These are phyloP conservation scores for Argopecten irradians DNA, from an alignment of 1,140 invertebrate genomes.

Conservation along the genomic window DNA sequence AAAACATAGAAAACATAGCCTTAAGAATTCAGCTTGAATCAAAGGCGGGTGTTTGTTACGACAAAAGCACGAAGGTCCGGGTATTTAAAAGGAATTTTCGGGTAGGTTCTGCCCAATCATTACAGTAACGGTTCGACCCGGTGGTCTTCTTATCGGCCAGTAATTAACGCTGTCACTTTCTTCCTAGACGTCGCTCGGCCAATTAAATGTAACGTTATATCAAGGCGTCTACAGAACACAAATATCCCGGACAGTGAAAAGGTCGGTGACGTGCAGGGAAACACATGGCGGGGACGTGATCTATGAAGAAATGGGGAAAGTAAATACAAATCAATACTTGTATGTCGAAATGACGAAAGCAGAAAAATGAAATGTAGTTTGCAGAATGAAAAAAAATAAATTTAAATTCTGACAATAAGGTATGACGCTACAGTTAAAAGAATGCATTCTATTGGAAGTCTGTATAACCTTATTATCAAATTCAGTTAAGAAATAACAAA, in stretches of 20 bases:
- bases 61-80: background rate
- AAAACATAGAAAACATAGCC: background rate
- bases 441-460: too few relatives aligned
- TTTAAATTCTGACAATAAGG: too few relatives aligned
- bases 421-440: too few relatives aligned
- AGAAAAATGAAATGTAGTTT: too few relatives aligned
- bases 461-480: too few relatives aligned
- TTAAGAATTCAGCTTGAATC: background rate
- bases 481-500: too few relatives aligned
- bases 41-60: background rate
- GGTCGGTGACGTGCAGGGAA: background rate
- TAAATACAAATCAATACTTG: background rate
- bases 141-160: slow-evolving; percentile 7
- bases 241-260: background rate
- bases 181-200: background rate
- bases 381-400: too few relatives aligned
- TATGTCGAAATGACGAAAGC: background rate
- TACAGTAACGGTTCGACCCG: background rate
- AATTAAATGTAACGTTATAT: background rate
- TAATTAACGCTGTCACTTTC: slow-evolving; percentile 21
- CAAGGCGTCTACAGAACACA: background rate
- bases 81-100: background rate
- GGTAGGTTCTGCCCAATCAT: background rate
- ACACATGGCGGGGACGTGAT: too few relatives aligned
- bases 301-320: background rate